Conservation (phyloP, 1,140 invertebrate species). For the Triops longicaudatus region DNA sequence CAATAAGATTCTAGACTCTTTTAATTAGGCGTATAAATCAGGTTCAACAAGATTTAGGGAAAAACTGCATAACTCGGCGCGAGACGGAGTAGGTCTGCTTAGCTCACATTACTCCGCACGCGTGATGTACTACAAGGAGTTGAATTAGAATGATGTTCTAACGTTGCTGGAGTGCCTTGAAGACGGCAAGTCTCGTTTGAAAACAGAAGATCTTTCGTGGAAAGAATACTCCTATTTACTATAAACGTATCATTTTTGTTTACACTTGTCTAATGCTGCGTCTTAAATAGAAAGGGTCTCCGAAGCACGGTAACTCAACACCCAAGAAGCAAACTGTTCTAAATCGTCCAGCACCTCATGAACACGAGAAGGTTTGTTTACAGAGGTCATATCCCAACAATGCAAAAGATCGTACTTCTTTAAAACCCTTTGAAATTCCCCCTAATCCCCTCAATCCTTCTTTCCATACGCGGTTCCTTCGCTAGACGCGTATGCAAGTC, state of each 20-base stretch:
- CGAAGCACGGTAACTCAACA: background rate
- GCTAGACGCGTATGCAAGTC: background rate
- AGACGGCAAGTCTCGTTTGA: too few species aligned
- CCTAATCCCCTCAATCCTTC: background rate
- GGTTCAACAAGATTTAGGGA: too few species aligned
- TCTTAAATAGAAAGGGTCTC: background rate
- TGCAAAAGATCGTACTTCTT: background rate
- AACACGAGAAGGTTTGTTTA: slow-evolving; percentile 2
- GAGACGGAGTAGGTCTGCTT: too few species aligned
- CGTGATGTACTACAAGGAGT: too few species aligned
- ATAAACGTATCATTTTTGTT: background rate
- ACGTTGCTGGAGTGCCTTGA: too few species aligned
- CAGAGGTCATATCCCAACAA: slow-evolving; percentile 9
- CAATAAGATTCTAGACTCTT: too few species aligned
- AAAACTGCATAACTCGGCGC: too few species aligned
- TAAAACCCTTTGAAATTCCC: background rate
- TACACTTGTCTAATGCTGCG: background rate
- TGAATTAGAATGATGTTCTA: too few species aligned
- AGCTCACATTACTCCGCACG: too few species aligned
- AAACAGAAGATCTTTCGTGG: too few species aligned
- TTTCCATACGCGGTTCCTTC: background rate
- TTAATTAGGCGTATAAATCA: too few species aligned
- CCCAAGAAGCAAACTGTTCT: background rate
- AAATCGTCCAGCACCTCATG: background rate
- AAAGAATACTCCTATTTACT: too few species aligned